phyloP scores from a whole-genome alignment of 2,888 invertebrate species.

The Sphaerophoria taeniata region DNA sequence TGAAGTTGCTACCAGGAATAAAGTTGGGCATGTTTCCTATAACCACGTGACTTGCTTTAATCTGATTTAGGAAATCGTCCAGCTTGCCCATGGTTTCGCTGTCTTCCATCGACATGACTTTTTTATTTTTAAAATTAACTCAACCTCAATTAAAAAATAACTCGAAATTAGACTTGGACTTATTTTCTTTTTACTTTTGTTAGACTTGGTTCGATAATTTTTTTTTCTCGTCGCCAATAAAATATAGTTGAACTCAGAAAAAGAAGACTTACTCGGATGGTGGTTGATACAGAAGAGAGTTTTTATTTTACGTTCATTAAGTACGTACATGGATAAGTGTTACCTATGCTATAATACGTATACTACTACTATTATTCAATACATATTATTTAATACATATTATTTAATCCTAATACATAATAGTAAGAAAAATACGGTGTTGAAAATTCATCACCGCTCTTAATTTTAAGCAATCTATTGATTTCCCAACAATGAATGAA shows the following conservation, averaged over 20 bases:
- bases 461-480: too few relatives aligned
- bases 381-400: too few relatives aligned
- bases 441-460: too few relatives aligned
- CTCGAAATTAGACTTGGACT: background rate
- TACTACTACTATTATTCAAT: too few relatives aligned
- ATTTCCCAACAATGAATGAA: too few relatives aligned
- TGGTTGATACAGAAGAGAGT: too few relatives aligned
- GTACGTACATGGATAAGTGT: too few relatives aligned
- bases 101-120: background rate
- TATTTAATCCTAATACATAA: too few relatives aligned
- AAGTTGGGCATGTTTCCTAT: conserved; percentile 32
- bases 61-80: background rate
- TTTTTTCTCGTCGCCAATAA: background rate
- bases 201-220: background rate
- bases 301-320: too few relatives aligned
- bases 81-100: background rate
- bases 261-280: too few relatives aligned
- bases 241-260: background rate
- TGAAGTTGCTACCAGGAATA: conserved; percentile 16
- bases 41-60: conserved; percentile 14
- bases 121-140: background rate
- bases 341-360: too few relatives aligned
- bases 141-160: background rate
- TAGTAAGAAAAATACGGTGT: too few relatives aligned
- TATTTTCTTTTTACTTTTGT: conserved; percentile 5